Evolutionary conservation across 2,113 vertebrate species (phyloP).

Genomic region (Procapra przewalskii): DNA sequence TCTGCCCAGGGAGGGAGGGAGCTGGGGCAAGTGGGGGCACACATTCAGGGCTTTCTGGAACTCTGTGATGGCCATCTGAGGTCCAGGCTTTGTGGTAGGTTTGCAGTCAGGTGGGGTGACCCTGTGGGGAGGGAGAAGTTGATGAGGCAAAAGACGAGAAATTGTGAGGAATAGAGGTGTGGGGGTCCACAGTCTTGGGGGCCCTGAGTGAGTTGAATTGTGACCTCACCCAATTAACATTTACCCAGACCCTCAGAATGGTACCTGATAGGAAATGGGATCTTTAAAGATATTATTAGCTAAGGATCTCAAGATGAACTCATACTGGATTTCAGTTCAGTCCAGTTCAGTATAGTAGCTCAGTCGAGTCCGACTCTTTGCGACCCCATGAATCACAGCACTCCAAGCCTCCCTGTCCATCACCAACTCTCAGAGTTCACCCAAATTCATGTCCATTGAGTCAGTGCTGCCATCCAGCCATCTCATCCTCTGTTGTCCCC

Average conservation of each 20-base stretch:
- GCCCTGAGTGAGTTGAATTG: too few species aligned
- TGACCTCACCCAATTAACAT: background rate
- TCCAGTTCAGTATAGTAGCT: too few species aligned
- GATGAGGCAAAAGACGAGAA: background rate
- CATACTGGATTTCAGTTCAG: background rate
- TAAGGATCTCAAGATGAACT: background rate
- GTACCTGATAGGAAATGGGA: background rate
- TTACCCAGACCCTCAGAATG: background rate
- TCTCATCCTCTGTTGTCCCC: too few species aligned
- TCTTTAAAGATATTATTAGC: background rate
- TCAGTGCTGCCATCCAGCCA: too few species aligned
- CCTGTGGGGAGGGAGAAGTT: background rate
- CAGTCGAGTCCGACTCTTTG: too few species aligned
- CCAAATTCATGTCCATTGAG: too few species aligned
- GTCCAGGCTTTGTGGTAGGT: background rate
- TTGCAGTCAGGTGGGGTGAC: background rate
- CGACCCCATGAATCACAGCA: too few species aligned
- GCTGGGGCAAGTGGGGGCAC: background rate
- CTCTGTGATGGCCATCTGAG: background rate
- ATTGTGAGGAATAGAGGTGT: fast-evolving
- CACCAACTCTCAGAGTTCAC: too few species aligned
- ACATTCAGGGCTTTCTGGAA: fast-evolving
- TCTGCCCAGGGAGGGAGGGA: background rate
- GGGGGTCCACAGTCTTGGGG: background rate
- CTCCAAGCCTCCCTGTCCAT: too few species aligned